Base-by-base conservation (phyloP, 2,113 vertebrate species). In the Campylorhamphus procurvoides region DNA sequence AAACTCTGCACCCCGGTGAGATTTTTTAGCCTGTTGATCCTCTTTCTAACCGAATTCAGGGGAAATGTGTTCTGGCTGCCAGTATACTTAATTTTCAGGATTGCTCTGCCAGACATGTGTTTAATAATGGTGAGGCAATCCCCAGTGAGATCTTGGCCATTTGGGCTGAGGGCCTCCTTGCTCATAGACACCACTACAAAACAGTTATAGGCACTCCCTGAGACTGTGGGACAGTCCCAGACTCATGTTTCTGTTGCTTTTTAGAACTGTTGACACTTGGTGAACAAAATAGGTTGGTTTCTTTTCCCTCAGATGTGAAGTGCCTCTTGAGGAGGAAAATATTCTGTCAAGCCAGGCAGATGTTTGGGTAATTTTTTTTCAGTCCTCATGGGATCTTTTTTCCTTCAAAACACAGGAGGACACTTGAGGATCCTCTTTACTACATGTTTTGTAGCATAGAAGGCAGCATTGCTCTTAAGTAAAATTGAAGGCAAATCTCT, bases 1-100 rank as follows among this genome's bases (percentile, higher is more conserved):
- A 97, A 97, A 95, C 90, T 96, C 68, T 73, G 69, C 67, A 96
- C 90, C 92, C 75, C 76, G 85, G 83, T 90, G 93, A 93, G 76
- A 75, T 77, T 94, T 73, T 96, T 95, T 53, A 76, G 82, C 37
- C 60, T 92, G 49, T 64, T 92, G 87, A 67, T 94, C 37, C 46
- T 95, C 53, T 67, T 96, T 94, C 88, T 95, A 82, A 93, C 84
- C 20, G 40, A 92, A 87, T 71, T 74, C 63, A 46, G 66, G 53
- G 66, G 52, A 75, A 84, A 89, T 91, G 49, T 79, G 84, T 95
- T 96, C 87, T 96, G 67, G 83, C 83, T 89, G 73, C 39, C 80
- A 94, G 33, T 11, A 73, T 18, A 44, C 39, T 87, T 84, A 82
- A 91, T 93, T 93, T 95, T 87, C 52, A 96, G 84, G 60, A 69